These are phyloP conservation scores for Acronicta leporina DNA, from an alignment of 2,888 invertebrate genomes.

Conservation along the genomic window DNA sequence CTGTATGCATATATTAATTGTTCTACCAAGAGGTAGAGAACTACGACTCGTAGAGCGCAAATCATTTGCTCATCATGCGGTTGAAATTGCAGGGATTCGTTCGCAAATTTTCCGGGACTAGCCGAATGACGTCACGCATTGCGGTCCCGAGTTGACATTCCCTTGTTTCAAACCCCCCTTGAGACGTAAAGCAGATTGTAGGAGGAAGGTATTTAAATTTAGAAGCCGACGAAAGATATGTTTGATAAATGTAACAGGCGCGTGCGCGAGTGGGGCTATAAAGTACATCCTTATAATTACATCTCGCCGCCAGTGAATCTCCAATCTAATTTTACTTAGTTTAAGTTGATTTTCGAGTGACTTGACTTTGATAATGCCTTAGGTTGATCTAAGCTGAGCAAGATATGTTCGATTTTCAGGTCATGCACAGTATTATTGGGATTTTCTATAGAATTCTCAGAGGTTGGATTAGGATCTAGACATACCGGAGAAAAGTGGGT, in stretches of 20 bases:
- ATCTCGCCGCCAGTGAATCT: background rate
- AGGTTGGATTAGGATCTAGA: too few species aligned
- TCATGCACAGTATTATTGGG: too few species aligned
- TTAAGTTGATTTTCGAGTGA: too few species aligned
- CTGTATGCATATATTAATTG: too few species aligned
- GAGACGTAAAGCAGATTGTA: constrained; percentile 44
- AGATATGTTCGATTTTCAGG: too few species aligned
- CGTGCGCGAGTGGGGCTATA: constrained; percentile 5
- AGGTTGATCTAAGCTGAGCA: too few species aligned
- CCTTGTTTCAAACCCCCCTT: constrained; percentile 15
- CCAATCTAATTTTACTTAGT: background rate
- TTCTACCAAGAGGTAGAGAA: too few species aligned
- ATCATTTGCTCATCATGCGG: background rate
- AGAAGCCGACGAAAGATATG: constrained; percentile 23
- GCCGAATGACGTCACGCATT: background rate
- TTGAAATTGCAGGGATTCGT: background rate
- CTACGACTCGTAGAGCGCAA: too few species aligned
- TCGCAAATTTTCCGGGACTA: background rate
- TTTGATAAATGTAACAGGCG: constrained; percentile 39
- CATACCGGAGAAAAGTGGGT: too few species aligned
- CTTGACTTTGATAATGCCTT: too few species aligned
- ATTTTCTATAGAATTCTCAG: too few species aligned
- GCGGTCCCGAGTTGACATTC: background rate
- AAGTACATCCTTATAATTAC: background rate
- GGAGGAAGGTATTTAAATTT: constrained; percentile 36